These are phyloP conservation scores for Drosophila neotestacea DNA, from an alignment of 2,888 invertebrate genomes.

Conservation along the genomic window DNA sequence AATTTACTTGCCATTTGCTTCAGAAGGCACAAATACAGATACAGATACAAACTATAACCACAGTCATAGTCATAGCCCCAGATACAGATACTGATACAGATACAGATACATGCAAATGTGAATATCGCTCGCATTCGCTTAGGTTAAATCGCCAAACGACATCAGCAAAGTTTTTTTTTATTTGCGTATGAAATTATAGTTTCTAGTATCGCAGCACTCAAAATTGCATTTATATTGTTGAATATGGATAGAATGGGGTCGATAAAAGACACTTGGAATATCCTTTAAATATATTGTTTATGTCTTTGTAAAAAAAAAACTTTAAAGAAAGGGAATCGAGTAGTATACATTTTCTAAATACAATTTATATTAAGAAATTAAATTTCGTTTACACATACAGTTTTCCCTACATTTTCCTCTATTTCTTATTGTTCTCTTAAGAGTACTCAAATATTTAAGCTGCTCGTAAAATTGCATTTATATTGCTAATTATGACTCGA, in stretches of 20 bases:
- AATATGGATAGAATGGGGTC: conserved; percentile 7
- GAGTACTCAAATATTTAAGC: too few relatives aligned
- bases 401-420: too few relatives aligned
- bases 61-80: conserved; percentile 15
- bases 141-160: conserved; percentile 38
- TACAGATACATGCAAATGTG: conserved; percentile 43
- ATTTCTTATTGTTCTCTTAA: too few relatives aligned
- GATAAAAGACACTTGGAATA: conserved; percentile 14
- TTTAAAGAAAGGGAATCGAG: neutral
- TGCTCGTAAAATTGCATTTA: too few relatives aligned
- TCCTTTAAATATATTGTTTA: conserved; percentile 18
- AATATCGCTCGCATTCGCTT: conserved; percentile 34
- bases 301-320: neutral
- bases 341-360: too few relatives aligned
- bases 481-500: conserved; percentile 10
- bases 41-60: conserved; percentile 19
- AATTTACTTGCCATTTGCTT: conserved; percentile 64
- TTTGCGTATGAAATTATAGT: conserved; percentile 43
- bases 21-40: conserved; percentile 40
- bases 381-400: too few relatives aligned
- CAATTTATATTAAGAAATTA: too few relatives aligned
- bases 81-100: conserved; percentile 29
- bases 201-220: conserved; percentile 1
- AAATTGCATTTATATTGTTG: conserved; percentile 38
- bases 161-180: conserved; percentile 14